Evolutionary conservation across 2,113 vertebrate genomes (phyloP).

Genomic region (Montifringilla adamsi): DNA sequence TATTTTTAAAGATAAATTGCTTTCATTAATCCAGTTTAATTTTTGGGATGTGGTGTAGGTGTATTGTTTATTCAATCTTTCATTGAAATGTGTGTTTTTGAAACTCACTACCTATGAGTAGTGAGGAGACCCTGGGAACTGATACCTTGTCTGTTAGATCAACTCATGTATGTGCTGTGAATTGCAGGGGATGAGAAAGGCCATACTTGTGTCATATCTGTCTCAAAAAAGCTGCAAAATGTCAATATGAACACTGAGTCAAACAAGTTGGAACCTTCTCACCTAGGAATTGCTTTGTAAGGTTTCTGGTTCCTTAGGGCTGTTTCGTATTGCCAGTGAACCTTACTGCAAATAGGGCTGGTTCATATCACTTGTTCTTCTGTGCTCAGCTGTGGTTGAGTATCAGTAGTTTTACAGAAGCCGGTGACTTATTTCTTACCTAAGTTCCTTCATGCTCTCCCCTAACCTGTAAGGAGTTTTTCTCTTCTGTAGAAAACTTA

Average conservation of each 20-base stretch:
- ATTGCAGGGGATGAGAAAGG: not conserved
- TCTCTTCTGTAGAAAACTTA: not conserved
- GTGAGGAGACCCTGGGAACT: not conserved
- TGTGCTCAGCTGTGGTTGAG: not conserved
- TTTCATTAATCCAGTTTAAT: not conserved
- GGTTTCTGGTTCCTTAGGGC: not conserved
- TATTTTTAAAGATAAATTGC: not conserved
- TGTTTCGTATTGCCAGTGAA: not conserved
- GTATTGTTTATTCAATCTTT: not conserved
- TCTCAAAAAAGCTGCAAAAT: not conserved
- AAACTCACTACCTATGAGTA: not conserved
- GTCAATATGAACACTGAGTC: not conserved
- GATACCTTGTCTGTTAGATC: not conserved
- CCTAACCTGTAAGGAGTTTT: not conserved
- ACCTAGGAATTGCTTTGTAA: not conserved
- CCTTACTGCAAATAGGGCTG: not conserved
- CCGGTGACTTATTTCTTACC: not conserved
- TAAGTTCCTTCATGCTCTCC: not conserved
- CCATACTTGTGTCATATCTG: not conserved
- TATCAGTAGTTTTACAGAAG: not conserved
- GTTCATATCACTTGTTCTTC: not conserved
- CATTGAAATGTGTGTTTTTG: not conserved
- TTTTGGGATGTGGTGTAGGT: not conserved
- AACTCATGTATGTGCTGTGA: accelerated
- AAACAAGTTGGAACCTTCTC: not conserved